phyloP scores from a whole-genome alignment of 2,888 invertebrate genomes.

The Caenorhabditis sp. region DNA sequence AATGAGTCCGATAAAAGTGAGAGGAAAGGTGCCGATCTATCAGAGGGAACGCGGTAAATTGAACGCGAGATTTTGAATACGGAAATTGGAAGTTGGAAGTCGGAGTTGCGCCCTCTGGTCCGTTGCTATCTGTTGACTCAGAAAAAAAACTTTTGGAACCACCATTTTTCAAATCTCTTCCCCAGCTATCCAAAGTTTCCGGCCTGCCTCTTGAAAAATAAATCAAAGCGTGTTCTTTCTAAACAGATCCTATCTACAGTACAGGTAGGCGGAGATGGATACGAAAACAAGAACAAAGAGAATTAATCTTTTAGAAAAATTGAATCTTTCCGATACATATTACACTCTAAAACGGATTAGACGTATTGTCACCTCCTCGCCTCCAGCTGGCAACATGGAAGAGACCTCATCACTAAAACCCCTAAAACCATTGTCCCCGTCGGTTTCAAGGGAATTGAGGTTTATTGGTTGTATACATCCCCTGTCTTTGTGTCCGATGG shows the following conservation, averaged over 20 bases:
- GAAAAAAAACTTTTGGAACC: no score
- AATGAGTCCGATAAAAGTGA: no score
- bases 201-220: background rate
- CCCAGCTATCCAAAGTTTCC: background rate
- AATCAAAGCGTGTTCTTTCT: conserved; percentile 16
- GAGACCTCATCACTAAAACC: conserved; percentile 42
- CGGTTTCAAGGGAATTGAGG: conserved; percentile 42
- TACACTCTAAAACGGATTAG: conserved; percentile 29
- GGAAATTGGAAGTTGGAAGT: no score
- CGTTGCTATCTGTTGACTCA: no score
- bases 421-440: conserved; percentile 35
- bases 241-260: conserved; percentile 25
- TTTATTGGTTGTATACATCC: conserved; percentile 39
- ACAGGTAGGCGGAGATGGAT: background rate
- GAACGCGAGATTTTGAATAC: no score
- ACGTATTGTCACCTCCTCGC: conserved; percentile 23
- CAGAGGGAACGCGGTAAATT: no score
- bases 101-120: no score
- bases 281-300: conserved; percentile 32
- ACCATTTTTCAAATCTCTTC: background rate
- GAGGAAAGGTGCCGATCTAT: no score
- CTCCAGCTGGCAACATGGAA: conserved; percentile 22
- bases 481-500: conserved; percentile 9
- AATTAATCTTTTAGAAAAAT: conserved; percentile 26
- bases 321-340: conserved; percentile 8